Base-by-base conservation (phyloP, 2,797 vertebrate genomes). In the Cygnus olor region DNA sequence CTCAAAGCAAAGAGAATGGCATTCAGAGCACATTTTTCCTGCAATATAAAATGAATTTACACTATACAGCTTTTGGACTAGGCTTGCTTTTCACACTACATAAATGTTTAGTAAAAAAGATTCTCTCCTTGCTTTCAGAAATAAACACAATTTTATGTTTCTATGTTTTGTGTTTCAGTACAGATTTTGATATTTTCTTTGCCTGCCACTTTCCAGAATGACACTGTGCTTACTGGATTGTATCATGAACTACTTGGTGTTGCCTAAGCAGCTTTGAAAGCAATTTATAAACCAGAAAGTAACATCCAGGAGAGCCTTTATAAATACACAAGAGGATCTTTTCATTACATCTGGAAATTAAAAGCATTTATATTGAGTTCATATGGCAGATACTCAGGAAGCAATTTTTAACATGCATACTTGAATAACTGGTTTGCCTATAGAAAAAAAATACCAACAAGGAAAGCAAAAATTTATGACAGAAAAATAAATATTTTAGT, bases 321-420 rank as follows among this genome's bases (percentile, higher is more conserved):
- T 49, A 85, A 74, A 72, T 74, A 45, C 66, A 81, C 72, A 80
- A 3, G 5, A 71, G 57, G 12, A 63, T 92, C 36, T 91, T 88
- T 74, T 83, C 19, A 44, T 76, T 94, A 69, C 20, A 58, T 68
- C 63, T 94, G 49, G 45, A 94, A 95, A 94, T 91, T 78, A 65
- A 83, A 88, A 88, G 49, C 12, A 3, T 83, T 91, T 88, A 22
- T 76, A 61, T 78, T 92, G 69, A 76, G 32, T 58, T 88, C 11
- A 13, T 65, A 68, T 27, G 13, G 30, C 69, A 85, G 72, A 92
- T 85, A 70, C 15, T 32, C 80, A 19, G 10, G 38, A 85, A 68
- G 24, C 8, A n/a, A 40, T 70, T 85, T 90, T 87, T 93, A 80
- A 51, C 28, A 32, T 53, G 16, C 11, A 9, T 54, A 22, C 7